A percentile compares a stretch with the other conserved stretches of the same genome.
Evolutionary conservation across 2,888 invertebrate genomes (phyloP).

Genomic region (Sphaerophoria rueppellii): DNA sequence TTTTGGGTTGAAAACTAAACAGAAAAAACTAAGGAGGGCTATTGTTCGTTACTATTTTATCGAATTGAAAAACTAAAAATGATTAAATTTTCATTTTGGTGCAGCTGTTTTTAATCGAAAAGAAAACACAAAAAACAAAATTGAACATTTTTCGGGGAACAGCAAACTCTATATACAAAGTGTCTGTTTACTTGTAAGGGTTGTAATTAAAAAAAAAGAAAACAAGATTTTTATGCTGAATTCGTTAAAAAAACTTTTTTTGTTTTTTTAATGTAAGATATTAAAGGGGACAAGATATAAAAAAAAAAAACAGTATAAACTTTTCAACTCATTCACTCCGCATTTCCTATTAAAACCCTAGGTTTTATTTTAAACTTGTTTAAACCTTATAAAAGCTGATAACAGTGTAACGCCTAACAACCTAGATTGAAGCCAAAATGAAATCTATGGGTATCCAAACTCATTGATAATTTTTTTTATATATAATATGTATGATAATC

Average conservation of each 20-base stretch:
- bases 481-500: neutral
- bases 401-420: constrained; percentile 49
- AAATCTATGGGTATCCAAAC: constrained; percentile 50
- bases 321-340: constrained; percentile 70
- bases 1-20: constrained; percentile 14
- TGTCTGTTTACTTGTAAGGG: constrained; percentile 20
- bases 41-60: neutral
- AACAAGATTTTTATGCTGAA: constrained; percentile 35
- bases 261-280: constrained; percentile 28
- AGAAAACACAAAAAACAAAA: constrained; percentile 12
- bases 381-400: neutral
- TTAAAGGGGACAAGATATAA: constrained; percentile 16
- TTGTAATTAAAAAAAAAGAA: constrained; percentile 26
- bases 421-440: constrained; percentile 57
- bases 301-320: constrained; percentile 18
- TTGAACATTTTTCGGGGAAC: constrained; percentile 24
- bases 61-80: constrained; percentile 8
- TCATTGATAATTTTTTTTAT: neutral
- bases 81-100: constrained; percentile 42
- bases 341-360: constrained; percentile 60
- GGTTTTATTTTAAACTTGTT: constrained; percentile 36
- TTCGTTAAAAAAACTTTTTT: constrained; percentile 27
- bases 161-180: constrained; percentile 53
- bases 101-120: constrained; percentile 49
- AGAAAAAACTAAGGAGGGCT: constrained; percentile 37